A percentile compares a stretch with the other conserved stretches of the same genome.
Evolutionary conservation across 2,888 invertebrate species (phyloP).

Genomic region (Euproctis similis): DNA sequence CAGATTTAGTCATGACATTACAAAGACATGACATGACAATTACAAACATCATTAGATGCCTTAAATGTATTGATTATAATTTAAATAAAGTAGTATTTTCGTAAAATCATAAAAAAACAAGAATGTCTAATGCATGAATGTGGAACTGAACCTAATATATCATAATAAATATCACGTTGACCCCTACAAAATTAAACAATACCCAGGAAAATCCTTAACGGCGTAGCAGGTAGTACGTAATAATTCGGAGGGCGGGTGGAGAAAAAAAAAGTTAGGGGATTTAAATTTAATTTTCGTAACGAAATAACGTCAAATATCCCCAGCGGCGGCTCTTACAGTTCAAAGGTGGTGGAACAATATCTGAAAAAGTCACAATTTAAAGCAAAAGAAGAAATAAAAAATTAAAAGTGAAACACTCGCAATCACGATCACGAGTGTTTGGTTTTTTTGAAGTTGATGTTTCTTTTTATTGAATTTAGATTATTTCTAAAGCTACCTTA

Average conservation of each 20-base stretch:
- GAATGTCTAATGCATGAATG: not conserved
- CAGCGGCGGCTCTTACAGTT: constrained; percentile 52
- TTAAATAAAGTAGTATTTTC: too few relatives aligned
- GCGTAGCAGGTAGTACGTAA: constrained; percentile 53
- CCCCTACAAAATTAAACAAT: constrained; percentile 53
- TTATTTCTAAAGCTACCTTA: too few relatives aligned
- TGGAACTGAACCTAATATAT: constrained; percentile 17
- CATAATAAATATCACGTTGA: constrained; percentile 33
- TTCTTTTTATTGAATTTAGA: not conserved
- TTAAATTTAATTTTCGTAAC: constrained; percentile 73
- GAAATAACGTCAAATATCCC: constrained; percentile 67
- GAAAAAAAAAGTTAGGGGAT: constrained; percentile 68
- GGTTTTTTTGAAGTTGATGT: not conserved
- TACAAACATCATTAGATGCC: too few relatives aligned
- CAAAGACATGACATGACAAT: too few relatives aligned
- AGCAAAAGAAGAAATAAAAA: constrained; percentile 33
- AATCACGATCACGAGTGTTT: constrained; percentile 2
- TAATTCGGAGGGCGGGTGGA: constrained; percentile 65
- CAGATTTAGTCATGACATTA: too few relatives aligned
- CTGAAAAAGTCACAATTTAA: constrained; percentile 37
- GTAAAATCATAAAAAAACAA: too few relatives aligned
- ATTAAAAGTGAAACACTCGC: constrained; percentile 20
- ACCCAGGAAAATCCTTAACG: constrained; percentile 48
- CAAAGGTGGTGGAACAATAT: constrained; percentile 44
- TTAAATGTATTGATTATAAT: too few relatives aligned